phyloP scores from a whole-genome alignment of 2,888 invertebrate species.

The Hemicrepidius hirtus region DNA sequence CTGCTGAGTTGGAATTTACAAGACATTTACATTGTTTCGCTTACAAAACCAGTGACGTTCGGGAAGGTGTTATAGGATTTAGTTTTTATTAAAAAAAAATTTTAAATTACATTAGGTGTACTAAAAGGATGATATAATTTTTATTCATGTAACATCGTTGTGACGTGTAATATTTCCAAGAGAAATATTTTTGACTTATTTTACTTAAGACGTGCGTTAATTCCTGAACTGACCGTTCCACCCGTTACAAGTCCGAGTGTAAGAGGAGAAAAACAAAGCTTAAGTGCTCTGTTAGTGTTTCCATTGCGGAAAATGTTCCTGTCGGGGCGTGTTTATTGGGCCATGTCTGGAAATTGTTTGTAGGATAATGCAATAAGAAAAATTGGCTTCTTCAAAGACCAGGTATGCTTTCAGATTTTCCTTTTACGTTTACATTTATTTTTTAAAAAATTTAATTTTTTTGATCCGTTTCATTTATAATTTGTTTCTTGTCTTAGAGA shows the following conservation, averaged over 20 bases:
- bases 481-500: too few species aligned
- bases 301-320: conserved; percentile 45
- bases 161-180: too few species aligned
- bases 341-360: conserved; percentile 46
- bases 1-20: too few species aligned
- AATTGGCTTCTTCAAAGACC: conserved; percentile 42
- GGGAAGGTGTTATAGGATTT: too few species aligned
- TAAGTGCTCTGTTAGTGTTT: conserved; percentile 45
- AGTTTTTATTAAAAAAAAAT: too few species aligned
- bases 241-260: conserved; percentile 10
- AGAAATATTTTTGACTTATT: background rate
- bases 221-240: conserved; percentile 11
- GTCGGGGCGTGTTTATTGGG: conserved; percentile 46
- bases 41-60: too few species aligned
- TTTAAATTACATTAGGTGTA: too few species aligned
- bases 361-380: conserved; percentile 47
- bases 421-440: background rate
- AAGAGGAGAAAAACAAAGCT: conserved; percentile 37
- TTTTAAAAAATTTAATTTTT: too few species aligned
- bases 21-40: too few species aligned
- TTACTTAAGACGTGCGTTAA: conserved; percentile 16
- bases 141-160: too few species aligned
- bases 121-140: too few species aligned
- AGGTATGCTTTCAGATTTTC: background rate
- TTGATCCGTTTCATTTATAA: background rate